Conservation (phyloP, 35 echinoderm and acorn worm species). For the Stichopus chloronotus region DNA sequence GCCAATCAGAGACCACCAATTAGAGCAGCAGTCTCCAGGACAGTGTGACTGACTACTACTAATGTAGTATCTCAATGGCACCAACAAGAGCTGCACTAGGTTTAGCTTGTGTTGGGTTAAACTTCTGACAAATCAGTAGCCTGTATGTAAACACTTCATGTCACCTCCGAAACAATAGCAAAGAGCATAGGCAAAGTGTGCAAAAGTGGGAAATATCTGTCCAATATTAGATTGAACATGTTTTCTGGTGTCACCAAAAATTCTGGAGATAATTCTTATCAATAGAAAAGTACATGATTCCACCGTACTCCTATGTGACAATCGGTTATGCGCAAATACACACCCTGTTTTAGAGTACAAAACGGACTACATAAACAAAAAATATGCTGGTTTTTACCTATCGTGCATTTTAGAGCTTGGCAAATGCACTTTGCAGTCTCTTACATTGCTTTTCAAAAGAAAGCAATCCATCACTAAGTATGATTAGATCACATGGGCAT, state of each 20-base stretch:
- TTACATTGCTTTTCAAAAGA: too few species aligned
- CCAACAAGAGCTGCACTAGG: not conserved
- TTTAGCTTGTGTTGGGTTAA: not conserved
- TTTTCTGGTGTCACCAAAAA: too few species aligned
- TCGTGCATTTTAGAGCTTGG: too few species aligned
- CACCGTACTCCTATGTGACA: not conserved
- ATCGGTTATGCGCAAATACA: not conserved
- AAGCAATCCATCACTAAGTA: not conserved
- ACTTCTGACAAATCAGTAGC: not conserved
- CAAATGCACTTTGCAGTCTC: too few species aligned
- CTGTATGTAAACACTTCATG: not conserved
- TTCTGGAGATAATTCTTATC: not conserved
- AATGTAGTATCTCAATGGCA: not conserved
- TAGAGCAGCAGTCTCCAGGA: not conserved
- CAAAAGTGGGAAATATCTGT: not conserved
- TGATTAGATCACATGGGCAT: too few species aligned
- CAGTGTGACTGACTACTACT: not conserved
- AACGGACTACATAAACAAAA: too few species aligned
- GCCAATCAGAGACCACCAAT: not conserved
- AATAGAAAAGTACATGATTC: conserved; percentile 2
- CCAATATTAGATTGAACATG: not conserved
- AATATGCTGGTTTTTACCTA: too few species aligned
- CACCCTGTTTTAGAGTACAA: too few species aligned
- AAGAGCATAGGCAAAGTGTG: conserved; percentile 8
- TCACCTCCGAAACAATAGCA: not conserved